Percentiles rank a stretch among this genome's conserved stretches.
These are phyloP conservation scores for Caenorhabditis wallacei DNA, from an alignment of 2,888 invertebrate species.

Conservation along the genomic window DNA sequence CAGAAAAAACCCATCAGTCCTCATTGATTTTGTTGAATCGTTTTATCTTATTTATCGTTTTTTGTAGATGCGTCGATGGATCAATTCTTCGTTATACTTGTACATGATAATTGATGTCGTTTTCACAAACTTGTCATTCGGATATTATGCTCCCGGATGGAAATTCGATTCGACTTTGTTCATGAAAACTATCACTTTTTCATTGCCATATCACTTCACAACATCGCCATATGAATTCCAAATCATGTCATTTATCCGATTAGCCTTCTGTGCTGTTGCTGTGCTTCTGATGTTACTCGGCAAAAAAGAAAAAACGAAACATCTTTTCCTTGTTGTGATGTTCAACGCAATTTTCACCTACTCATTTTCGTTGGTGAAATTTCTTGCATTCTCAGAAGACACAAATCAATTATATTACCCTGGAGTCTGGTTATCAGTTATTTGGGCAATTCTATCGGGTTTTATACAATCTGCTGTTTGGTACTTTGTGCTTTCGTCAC, in stretches of 20 bases:
- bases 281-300: slow-evolving; percentile 50
- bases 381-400: slow-evolving; percentile 79
- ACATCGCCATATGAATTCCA: slow-evolving; percentile 64
- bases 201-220: slow-evolving; percentile 56
- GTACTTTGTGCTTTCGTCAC: slow-evolving; percentile 65
- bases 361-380: slow-evolving; percentile 75
- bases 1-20: no score
- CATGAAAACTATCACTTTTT: slow-evolving; percentile 18
- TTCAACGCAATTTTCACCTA: slow-evolving; percentile 64
- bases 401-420: slow-evolving; percentile 68
- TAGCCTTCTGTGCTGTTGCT: slow-evolving; percentile 42
- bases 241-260: slow-evolving; percentile 50
- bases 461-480: slow-evolving; percentile 50
- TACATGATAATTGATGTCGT: slow-evolving; percentile 63
- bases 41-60: no score
- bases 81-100: slow-evolving; percentile 38
- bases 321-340: slow-evolving; percentile 46
- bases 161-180: slow-evolving; percentile 48
- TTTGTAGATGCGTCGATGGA: slow-evolving; percentile 53
- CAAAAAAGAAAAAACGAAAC: slow-evolving; percentile 46
- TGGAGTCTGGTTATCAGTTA: slow-evolving; percentile 74
- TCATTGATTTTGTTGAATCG: no score
- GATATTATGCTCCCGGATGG: slow-evolving; percentile 63
- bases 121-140: slow-evolving; percentile 66
- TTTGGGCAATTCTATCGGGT: slow-evolving; percentile 66